Conservation (phyloP, 2,797 vertebrate species). For the Enteromius argenteus region DNA sequence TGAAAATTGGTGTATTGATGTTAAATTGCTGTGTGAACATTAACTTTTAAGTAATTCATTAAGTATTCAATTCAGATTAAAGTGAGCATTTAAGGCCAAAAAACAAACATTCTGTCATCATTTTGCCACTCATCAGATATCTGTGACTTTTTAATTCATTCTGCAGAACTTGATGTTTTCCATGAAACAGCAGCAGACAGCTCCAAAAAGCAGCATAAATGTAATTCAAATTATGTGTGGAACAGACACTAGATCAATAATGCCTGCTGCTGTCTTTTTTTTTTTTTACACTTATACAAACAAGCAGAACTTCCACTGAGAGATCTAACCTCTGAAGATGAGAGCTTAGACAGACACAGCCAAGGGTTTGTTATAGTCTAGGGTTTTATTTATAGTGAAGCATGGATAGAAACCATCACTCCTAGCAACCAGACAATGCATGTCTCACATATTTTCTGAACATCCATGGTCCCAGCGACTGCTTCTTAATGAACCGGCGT, state of each 20-base stretch:
- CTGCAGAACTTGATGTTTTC: too few species aligned
- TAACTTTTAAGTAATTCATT: too few species aligned
- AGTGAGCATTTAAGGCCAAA: background rate
- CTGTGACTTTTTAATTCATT: background rate
- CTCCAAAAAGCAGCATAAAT: background rate
- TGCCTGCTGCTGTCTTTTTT: too few species aligned
- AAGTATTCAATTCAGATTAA: background rate
- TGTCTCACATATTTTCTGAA: slow-evolving; percentile 33
- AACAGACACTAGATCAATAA: background rate
- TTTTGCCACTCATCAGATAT: background rate
- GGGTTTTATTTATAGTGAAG: slow-evolving; percentile 34
- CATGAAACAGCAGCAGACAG: background rate
- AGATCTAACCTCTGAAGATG: slow-evolving; percentile 4
- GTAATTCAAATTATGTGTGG: background rate
- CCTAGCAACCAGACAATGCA: slow-evolving; percentile 54
- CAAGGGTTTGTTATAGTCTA: slow-evolving; percentile 29
- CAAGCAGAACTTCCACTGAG: background rate
- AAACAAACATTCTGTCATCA: background rate
- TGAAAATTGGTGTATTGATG: background rate
- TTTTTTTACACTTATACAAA: background rate
- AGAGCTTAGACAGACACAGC: slow-evolving; percentile 28
- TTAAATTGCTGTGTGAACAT: background rate
- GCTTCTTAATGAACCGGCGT: slow-evolving; percentile 20
- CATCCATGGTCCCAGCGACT: background rate
- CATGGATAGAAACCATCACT: slow-evolving; percentile 38